Percentiles rank a stretch among this genome's conserved stretches.
Evolutionary conservation across 2,113 vertebrate species (phyloP).

Genomic region (Menidia beryllina): DNA sequence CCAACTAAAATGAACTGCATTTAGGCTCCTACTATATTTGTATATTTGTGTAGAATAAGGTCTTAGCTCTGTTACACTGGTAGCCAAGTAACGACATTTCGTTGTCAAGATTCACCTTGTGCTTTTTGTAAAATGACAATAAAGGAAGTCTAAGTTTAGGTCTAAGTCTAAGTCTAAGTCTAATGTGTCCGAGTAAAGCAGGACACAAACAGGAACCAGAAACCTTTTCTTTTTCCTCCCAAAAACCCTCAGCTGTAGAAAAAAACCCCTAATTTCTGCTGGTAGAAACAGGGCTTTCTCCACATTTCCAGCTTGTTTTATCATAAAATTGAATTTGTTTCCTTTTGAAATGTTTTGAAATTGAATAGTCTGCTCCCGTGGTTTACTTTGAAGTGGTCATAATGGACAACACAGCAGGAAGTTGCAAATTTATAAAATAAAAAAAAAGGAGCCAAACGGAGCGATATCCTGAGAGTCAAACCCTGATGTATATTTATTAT

Average conservation of each 20-base stretch:
- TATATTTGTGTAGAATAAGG: no score
- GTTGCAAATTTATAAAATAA: conserved; percentile 9
- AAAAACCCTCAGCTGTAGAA: conserved; percentile 28
- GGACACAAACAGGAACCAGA: conserved; percentile 23
- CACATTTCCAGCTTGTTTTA: conserved; percentile 42
- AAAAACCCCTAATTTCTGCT: conserved; percentile 39
- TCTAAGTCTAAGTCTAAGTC: no score
- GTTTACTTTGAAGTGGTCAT: conserved; percentile 33
- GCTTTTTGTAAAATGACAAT: no score
- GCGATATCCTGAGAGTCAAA: conserved; percentile 3
- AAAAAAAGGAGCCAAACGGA: not conserved
- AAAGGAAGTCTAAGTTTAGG: no score
- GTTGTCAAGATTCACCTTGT: no score
- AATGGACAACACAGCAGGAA: conserved; percentile 27
- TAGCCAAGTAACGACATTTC: no score
- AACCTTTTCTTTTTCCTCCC: conserved; percentile 9
- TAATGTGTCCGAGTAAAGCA: conserved; percentile 42
- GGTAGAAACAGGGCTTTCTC: conserved; percentile 13
- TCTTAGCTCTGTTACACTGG: no score
- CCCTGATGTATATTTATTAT: conserved; percentile 33
- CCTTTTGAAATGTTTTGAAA: conserved; percentile 14
- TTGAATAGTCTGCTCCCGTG: conserved; percentile 36
- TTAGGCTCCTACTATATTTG: no score
- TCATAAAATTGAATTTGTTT: conserved; percentile 42
- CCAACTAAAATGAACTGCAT: no score